These are phyloP conservation scores for Clarias fuscus DNA, from an alignment of 2,797 vertebrate species.

Conservation along the genomic window DNA sequence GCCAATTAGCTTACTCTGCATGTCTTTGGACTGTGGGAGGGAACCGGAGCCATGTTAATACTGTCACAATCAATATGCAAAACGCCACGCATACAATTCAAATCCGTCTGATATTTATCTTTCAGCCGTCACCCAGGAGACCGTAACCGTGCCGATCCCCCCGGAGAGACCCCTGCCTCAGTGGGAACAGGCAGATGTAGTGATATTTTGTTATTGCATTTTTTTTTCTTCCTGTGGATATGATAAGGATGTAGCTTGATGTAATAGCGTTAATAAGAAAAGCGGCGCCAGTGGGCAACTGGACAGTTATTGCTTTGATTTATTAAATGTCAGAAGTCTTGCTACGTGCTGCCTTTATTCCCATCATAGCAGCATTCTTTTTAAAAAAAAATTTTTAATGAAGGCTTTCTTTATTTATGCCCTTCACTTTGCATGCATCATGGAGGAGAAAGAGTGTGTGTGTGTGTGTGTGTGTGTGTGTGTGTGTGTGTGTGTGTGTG, in stretches of 20 bases:
- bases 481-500: too few relatives aligned
- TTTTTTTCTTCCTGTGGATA: not conserved
- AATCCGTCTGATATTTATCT: constrained; percentile 9
- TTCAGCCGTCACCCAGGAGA: constrained; percentile 45
- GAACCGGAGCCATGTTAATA: too few relatives aligned
- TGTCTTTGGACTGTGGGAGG: too few relatives aligned
- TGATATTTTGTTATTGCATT: constrained; percentile 22
- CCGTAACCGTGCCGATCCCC: constrained; percentile 35
- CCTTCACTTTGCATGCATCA: constrained; percentile 7
- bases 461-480: too few relatives aligned
- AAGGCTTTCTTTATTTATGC: constrained; percentile 33
- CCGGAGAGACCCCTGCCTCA: constrained; percentile 31
- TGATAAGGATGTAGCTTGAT: constrained; percentile 9
- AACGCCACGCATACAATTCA: not conserved
- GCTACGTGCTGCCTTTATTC: constrained; percentile 15
- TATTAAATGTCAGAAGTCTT: constrained; percentile 40
- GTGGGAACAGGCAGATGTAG: constrained; percentile 31
- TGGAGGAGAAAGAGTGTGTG: too few relatives aligned
- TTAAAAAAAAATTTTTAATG: constrained; percentile 35
- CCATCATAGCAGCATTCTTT: not conserved
- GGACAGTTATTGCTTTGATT: constrained; percentile 33
- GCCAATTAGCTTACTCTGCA: too few relatives aligned
- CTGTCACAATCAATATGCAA: not conserved
- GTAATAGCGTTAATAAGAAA: constrained; percentile 3
- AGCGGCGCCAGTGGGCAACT: not conserved